These are phyloP conservation scores for Hylaeus anthracinus DNA, from an alignment of 1,140 invertebrate genomes.

Conservation along the genomic window DNA sequence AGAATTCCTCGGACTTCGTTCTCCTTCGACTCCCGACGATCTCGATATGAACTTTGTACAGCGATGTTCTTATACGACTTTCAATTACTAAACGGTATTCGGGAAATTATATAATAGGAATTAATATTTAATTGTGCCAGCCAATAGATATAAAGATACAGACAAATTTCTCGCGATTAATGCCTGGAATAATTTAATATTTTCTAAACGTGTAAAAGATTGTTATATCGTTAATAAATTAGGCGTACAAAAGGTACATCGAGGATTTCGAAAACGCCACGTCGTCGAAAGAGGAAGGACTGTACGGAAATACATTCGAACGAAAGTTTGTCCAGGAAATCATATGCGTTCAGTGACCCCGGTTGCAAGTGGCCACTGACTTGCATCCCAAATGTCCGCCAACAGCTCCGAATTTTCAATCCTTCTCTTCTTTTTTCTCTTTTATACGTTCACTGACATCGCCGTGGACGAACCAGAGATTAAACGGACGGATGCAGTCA, in stretches of 20 bases:
- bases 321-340: slow-evolving; percentile 51
- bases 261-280: neutral
- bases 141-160: no score
- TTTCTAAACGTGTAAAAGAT: no score
- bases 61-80: no score
- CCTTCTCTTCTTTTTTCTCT: neutral
- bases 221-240: no score
- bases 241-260: neutral
- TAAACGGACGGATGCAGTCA: neutral
- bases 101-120: no score
- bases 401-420: slow-evolving; percentile 34
- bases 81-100: no score
- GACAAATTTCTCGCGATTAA: no score
- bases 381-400: slow-evolving; percentile 45
- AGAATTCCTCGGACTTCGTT: neutral
- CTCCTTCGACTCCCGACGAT: neutral
- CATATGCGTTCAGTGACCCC: slow-evolving; percentile 42
- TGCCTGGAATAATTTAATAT: no score
- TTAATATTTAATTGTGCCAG: no score
- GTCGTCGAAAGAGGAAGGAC: slow-evolving; percentile 1
- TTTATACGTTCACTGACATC: neutral
- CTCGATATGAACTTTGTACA: no score
- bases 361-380: slow-evolving; percentile 40
- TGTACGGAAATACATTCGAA: slow-evolving; percentile 36
- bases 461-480: neutral